A percentile compares a stretch with the other conserved stretches of the same genome.
Evolutionary conservation across 1,140 invertebrate genomes (phyloP).

Genomic region (Glossosoma conforme): DNA sequence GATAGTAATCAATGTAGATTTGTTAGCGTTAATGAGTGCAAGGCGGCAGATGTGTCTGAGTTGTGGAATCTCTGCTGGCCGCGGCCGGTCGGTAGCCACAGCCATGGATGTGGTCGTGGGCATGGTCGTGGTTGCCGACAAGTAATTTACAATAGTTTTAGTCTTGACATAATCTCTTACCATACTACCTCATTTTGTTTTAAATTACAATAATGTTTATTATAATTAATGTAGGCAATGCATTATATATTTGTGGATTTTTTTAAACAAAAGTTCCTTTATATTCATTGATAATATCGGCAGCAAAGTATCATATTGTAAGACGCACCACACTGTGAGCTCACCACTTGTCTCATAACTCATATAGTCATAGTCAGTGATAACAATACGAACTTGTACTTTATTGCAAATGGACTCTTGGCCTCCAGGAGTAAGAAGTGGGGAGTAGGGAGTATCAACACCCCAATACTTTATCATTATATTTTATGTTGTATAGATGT

Average conservation of each 20-base stretch:
- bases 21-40: conserved; percentile 14
- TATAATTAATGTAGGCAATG: conserved; percentile 30
- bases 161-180: conserved; percentile 32
- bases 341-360: conserved; percentile 27
- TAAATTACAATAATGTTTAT: conserved; percentile 26
- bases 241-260: conserved; percentile 32
- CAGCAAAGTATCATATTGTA: conserved; percentile 31
- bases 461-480: conserved; percentile 45
- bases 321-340: conserved; percentile 28
- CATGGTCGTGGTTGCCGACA: conserved; percentile 8
- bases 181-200: conserved; percentile 32
- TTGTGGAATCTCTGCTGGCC: conserved; percentile 31
- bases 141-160: conserved; percentile 28
- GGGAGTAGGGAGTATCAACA: no score
- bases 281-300: conserved; percentile 27
- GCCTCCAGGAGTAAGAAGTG: conserved; percentile 37
- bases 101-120: conserved; percentile 14
- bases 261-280: conserved; percentile 27
- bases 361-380: conserved; percentile 9
- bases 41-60: conserved; percentile 6
- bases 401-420: conserved; percentile 41
- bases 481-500: conserved; percentile 55
- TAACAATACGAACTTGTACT: conserved; percentile 39
- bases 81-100: conserved; percentile 23
- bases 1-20: conserved; percentile 22